A percentile compares a stretch with the other conserved stretches of the same genome.
phyloP scores from a whole-genome alignment of 1,140 invertebrate genomes.

The Stegodyphus dumicola region DNA sequence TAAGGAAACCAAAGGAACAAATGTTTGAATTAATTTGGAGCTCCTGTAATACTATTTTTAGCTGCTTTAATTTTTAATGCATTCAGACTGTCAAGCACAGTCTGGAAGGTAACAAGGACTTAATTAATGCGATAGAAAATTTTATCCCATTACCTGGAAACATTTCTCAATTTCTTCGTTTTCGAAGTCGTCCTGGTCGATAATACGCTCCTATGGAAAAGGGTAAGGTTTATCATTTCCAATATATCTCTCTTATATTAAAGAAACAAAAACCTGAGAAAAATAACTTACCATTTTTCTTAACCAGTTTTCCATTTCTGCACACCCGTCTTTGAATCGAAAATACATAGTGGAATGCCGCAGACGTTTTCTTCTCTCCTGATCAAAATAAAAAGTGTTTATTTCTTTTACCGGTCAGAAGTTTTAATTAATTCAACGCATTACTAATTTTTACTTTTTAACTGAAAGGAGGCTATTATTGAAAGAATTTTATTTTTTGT shows the following conservation, averaged over 20 bases:
- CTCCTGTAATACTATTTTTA: no score
- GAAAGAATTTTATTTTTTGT: no score
- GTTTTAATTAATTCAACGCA: no score
- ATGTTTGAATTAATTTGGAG: no score
- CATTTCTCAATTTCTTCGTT: conserved; percentile 37
- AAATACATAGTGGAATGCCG: conserved; percentile 23
- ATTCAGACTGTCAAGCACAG: background rate
- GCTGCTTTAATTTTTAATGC: no score
- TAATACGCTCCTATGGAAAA: conserved; percentile 16
- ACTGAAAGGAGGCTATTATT: no score
- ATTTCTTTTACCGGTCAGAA: no score
- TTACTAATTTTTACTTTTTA: no score
- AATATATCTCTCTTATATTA: background rate
- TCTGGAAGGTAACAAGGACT: background rate
- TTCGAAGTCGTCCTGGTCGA: background rate
- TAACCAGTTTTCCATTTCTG: conserved; percentile 42
- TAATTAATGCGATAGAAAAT: no score
- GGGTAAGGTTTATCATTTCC: background rate
- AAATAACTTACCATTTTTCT: conserved; percentile 13
- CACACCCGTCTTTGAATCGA: conserved; percentile 28
- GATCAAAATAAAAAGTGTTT: background rate
- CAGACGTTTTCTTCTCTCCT: conserved; percentile 31
- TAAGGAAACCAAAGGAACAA: no score
- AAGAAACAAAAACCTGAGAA: background rate
- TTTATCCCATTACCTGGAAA: conserved; percentile 26